A percentile compares a stretch with the other conserved stretches of the same genome.
Evolutionary conservation across 2,888 invertebrate genomes (phyloP).

Genomic region (Corythucha ciliata): DNA sequence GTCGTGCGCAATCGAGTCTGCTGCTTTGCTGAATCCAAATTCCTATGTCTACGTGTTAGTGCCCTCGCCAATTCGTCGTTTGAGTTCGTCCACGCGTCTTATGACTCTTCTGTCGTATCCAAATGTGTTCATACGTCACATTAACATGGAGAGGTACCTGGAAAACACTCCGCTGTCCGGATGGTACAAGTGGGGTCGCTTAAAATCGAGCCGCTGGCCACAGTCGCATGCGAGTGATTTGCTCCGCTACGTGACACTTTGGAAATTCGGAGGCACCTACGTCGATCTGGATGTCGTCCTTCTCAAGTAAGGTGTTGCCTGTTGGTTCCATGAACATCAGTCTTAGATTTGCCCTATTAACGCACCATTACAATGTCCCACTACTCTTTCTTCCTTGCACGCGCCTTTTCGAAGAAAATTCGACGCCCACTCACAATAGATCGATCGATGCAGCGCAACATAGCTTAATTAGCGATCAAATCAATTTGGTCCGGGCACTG

Average conservation of each 20-base stretch:
- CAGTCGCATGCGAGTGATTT: constrained; percentile 56
- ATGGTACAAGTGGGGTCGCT: constrained; percentile 45
- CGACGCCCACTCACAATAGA: no score
- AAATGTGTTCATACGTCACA: constrained; percentile 30
- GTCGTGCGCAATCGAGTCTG: constrained; percentile 60
- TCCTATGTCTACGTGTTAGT: constrained; percentile 45
- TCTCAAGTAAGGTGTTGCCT: constrained; percentile 45
- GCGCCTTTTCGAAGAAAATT: no score
- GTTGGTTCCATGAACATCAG: no score
- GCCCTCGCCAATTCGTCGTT: constrained; percentile 31
- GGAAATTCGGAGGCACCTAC: constrained; percentile 69
- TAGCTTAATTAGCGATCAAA: no score
- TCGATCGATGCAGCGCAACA: no score
- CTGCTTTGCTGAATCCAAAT: constrained; percentile 51
- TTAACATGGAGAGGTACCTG: constrained; percentile 33
- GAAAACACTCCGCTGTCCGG: constrained; percentile 50
- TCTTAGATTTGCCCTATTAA: no score
- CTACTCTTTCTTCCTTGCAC: no score
- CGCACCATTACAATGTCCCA: no score
- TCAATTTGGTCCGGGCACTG: no score
- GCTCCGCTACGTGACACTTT: constrained; percentile 55
- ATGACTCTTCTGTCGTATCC: constrained; percentile 11
- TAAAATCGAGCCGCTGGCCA: constrained; percentile 49
- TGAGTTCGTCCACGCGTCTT: background rate
- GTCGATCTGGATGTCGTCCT: constrained; percentile 66